phyloP scores from a whole-genome alignment of 2,113 vertebrate genomes.

The Trematocara stigmaticum region DNA sequence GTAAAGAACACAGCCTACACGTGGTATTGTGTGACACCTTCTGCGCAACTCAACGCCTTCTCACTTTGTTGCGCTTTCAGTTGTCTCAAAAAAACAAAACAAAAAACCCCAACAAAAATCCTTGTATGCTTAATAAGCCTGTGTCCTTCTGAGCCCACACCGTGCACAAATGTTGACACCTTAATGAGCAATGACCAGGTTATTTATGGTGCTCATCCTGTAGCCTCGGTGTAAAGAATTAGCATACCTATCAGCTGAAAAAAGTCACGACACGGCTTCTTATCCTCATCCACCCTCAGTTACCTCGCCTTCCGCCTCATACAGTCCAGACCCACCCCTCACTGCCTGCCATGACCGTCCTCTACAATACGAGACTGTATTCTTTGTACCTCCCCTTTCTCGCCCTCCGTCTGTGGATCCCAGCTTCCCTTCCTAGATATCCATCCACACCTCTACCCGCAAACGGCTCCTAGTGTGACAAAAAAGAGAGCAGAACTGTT shows the following conservation, averaged over 20 bases:
- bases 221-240: background rate
- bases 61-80: background rate
- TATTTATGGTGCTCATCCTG: background rate
- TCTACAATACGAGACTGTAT: conserved; percentile 71
- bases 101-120: background rate
- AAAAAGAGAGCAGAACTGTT: conserved; percentile 38
- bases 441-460: conserved; percentile 59
- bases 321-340: conserved; percentile 68
- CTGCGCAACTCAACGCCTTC: conserved; percentile 7
- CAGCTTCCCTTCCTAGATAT: conserved; percentile 66
- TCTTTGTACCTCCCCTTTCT: conserved; percentile 76
- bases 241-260: conserved; percentile 4
- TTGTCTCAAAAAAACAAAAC: background rate
- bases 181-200: background rate
- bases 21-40: background rate
- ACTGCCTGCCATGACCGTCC: conserved; percentile 70
- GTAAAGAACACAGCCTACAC: conserved; percentile 23
- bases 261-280: conserved; percentile 60
- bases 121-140: background rate
- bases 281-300: conserved; percentile 42
- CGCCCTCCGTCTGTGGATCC: conserved; percentile 64
- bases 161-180: background rate
- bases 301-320: conserved; percentile 43
- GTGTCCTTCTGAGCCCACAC: background rate
- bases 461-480: conserved; percentile 44